Evolutionary conservation across 2,888 invertebrate species (phyloP), one percentile per base, ranked within the genome.

Genomic region (Stenurella melanura): DNA sequence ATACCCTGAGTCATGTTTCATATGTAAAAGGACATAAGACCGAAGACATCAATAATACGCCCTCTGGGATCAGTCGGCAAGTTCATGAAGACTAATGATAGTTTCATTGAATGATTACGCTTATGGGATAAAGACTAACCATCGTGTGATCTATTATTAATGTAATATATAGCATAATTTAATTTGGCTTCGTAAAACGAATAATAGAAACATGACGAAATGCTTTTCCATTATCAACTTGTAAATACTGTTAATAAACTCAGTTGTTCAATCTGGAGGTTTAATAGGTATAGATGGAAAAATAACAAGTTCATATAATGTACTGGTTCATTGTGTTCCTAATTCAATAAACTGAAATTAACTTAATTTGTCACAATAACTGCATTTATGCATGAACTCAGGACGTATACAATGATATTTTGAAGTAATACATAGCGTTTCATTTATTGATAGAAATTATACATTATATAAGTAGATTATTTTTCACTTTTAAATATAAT

Each of bases 21-120:
- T 72, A 72, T 72, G 72, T 50, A 63, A 54, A 67, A 61, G 76
- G 67, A 73, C 76, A 78, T 78, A 80, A 80, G 74, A 75, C 67
- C 76, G 54, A 76, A 79, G 73, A 78, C 79, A 80, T 81, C 81
- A 80, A 81, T 80, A 80, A 78, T 77, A 77, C 78, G 74, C 77
- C 80, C 79, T 60, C 71, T 75, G 68, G 71, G 78, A 78, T 79
- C 79, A 79, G 78, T 79, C 78, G 74, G 76, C 78, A 69, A 78
- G 79, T 80, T 84, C 80, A 85, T 85, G 85, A 85, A 85, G 85
- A 85, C 83, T 85, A 84, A 85, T 85, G 85, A 83, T 82, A 81
- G 81, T 84, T 84, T 85, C 83, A 85, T 85, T 85, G 84, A 84
- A 85, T 85, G 85, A 85, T 85, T 84, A 77, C 78, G 80, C 77